Base-by-base conservation (phyloP, 2,888 invertebrate species). In the Heteromurus nitidus region DNA sequence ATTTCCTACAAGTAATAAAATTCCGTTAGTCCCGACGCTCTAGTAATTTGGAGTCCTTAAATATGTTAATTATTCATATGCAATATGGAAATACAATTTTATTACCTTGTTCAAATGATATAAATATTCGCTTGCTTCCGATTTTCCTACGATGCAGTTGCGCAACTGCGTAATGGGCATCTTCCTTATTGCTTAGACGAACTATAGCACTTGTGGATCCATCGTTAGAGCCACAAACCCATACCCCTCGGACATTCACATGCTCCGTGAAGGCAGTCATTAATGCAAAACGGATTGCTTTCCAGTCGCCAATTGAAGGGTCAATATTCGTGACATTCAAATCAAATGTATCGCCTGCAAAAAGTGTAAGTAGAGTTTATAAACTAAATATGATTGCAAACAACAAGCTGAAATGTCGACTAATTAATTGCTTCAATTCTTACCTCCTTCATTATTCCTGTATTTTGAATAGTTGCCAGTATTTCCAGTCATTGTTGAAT, bases 121-220 rank as follows among this genome's bases (percentile, higher is more conserved):
- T 94, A 84, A 94, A 92, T 79, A 96, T 94, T 67, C 95, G 91
- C 88, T 95, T 94, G 85, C 93, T 93, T 7, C 95, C 96, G 77
- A 96, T 91, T 88, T 95, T 94, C 79, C 93, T 93, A 76, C 95
- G 92, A 89, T 96, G 96, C 64, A 96, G 91, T 88, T 95, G 93
- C 0, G 95, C 95, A 85, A 96, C 95, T 36, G 94, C 94, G 50
- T 73, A 82, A 86, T 92, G 89, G 80, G 91, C 90, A 88, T 95
- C 94, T 88, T 93, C 92, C 77, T 93, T 91, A 0, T 92, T 92
- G 0, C 92, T 91, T 0, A 96, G 92, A 88, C 92, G 92, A 0
- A 96, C 92, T 24, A 92, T 92, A 0, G 94, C 96, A 3, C 93
- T 91, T 24, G 93, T 91, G 76, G 91, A 92, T 62, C 93, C 93